A percentile compares a stretch with the other conserved stretches of the same genome.
phyloP scores from a whole-genome alignment of 2,113 vertebrate genomes.

The Leptobrachium ailaonicum region DNA sequence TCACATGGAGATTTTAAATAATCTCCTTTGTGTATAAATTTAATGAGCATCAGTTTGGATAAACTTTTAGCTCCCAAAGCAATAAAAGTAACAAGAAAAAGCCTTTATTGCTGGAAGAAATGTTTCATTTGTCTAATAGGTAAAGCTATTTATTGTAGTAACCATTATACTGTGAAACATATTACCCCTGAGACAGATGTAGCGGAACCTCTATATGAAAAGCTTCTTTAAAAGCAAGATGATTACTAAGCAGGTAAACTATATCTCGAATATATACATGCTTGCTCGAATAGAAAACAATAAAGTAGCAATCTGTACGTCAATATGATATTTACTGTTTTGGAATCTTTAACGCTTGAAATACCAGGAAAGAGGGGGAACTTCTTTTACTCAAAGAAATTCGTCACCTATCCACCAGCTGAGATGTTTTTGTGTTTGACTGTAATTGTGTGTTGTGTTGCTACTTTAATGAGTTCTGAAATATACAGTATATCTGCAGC shows the following conservation, averaged over 20 bases:
- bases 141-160: conserved; percentile 51
- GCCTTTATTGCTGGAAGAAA: conserved; percentile 47
- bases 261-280: conserved; percentile 1
- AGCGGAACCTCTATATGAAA: conserved; percentile 42
- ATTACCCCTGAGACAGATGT: conserved; percentile 39
- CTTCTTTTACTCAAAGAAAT: no score
- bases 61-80: conserved; percentile 50
- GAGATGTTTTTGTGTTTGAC: background rate
- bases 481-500: background rate
- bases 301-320: background rate
- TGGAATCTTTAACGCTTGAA: background rate
- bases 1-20: conserved; percentile 51
- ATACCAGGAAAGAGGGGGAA: no score
- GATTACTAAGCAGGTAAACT: conserved; percentile 42
- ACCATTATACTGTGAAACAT: conserved; percentile 49
- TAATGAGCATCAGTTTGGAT: conserved; percentile 51
- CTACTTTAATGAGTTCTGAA: background rate
- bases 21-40: conserved; percentile 51
- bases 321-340: background rate
- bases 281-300: background rate
- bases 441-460: background rate
- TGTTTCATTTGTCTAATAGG: conserved; percentile 51
- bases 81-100: conserved; percentile 52
- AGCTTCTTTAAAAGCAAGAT: conserved; percentile 30
- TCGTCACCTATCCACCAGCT: no score